These are phyloP conservation scores for Petrocephalus zakoni DNA, from an alignment of 2,113 vertebrate genomes.

Conservation along the genomic window DNA sequence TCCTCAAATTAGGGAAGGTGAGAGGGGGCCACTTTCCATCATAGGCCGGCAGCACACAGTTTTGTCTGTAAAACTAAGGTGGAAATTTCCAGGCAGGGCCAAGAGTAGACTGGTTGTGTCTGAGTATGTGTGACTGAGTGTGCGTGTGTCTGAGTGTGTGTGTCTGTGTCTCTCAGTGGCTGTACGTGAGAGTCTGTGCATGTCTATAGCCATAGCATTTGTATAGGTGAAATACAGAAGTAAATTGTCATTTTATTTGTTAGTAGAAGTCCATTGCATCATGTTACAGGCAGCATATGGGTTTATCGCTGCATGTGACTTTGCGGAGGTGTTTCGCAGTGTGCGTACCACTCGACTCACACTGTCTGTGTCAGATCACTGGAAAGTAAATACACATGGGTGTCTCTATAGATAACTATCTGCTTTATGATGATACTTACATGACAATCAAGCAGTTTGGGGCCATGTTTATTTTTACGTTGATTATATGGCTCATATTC, in stretches of 20 bases:
- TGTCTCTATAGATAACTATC: neutral
- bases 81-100: conserved; percentile 32
- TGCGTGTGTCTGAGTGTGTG: neutral
- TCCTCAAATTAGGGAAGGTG: conserved; percentile 43
- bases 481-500: neutral
- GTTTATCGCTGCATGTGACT: neutral
- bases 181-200: neutral
- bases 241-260: neutral
- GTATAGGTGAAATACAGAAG: neutral
- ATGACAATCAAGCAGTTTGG: neutral
- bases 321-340: neutral
- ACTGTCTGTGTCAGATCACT: neutral
- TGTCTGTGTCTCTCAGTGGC: neutral
- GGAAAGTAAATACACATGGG: neutral
- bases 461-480: neutral
- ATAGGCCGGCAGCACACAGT: conserved; percentile 27
- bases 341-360: neutral
- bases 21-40: conserved; percentile 21
- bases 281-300: neutral
- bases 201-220: neutral
- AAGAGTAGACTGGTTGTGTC: neutral
- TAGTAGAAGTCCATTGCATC: neutral
- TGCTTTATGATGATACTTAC: neutral
- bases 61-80: conserved; percentile 18
- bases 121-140: neutral